phyloP scores from a whole-genome alignment of 2,113 vertebrate species.

The Sus scrofa region T2T-Sscrofa CM000812.6:198209501-198210000 shows the following conservation, averaged over 20 bases:
- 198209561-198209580: constrained; percentile 33
- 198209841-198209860: background rate
- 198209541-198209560: background rate
- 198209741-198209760: background rate
- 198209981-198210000: background rate
- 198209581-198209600: background rate
- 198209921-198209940: background rate
- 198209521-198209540: rapidly evolving
- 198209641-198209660: background rate
- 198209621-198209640: background rate
- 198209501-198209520: rapidly evolving
- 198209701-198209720: background rate
- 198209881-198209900: background rate
- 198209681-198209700: background rate
- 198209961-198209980: constrained; percentile 9
- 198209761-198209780: background rate
- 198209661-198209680: background rate
- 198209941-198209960: background rate
- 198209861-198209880: background rate
- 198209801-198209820: background rate
- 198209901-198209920: background rate
- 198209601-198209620: background rate
- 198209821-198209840: background rate
- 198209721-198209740: background rate
- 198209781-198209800: background rate